These are phyloP conservation scores for Tanytarsus gracilentus DNA, from an alignment of 2,888 invertebrate genomes.

Conservation along the genomic window DNA sequence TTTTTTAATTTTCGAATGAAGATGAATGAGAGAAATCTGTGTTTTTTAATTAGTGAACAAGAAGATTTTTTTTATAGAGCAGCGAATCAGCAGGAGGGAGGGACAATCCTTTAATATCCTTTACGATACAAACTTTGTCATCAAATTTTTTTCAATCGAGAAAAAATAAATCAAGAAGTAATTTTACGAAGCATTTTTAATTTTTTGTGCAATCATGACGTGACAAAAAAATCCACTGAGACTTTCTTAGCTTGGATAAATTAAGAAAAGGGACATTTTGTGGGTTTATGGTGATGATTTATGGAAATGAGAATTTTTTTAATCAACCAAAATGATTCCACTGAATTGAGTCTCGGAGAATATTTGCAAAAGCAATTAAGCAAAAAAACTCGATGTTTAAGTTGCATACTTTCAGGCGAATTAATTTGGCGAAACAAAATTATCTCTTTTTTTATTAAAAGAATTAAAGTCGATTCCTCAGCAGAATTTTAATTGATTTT, in stretches of 20 bases:
- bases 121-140: background rate
- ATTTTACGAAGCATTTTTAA: background rate
- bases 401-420: too few relatives aligned
- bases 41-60: slow-evolving; percentile 25
- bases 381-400: too few relatives aligned
- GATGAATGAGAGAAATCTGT: slow-evolving; percentile 27
- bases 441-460: too few relatives aligned
- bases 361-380: too few relatives aligned
- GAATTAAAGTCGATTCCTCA: too few relatives aligned
- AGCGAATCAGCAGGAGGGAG: background rate
- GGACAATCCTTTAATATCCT: slow-evolving; percentile 8
- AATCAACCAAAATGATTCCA: too few relatives aligned
- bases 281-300: slow-evolving; percentile 1
- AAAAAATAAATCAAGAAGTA: slow-evolving; percentile 6
- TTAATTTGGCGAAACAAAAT: too few relatives aligned
- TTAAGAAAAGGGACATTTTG: background rate
- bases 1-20: slow-evolving; percentile 16
- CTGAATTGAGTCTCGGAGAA: too few relatives aligned
- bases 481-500: too few relatives aligned
- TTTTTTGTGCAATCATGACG: slow-evolving; percentile 3
- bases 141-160: background rate
- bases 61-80: background rate
- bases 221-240: background rate
- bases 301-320: background rate
- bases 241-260: background rate